phyloP scores from a whole-genome alignment of 2,888 invertebrate genomes.

The Rhamphomyia laevipes region DNA sequence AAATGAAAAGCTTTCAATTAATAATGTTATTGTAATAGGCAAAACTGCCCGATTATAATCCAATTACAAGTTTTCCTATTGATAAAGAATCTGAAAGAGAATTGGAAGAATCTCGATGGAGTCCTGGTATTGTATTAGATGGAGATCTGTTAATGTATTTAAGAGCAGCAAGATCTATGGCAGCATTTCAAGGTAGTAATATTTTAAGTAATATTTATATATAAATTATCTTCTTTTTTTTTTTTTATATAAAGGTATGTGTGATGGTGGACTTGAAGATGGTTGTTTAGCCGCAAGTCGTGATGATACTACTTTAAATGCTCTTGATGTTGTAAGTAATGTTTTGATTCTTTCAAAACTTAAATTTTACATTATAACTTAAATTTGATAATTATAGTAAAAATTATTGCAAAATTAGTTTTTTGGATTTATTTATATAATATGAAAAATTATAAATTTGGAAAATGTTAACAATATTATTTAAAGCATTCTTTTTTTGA shows the following conservation, averaged over 20 bases:
- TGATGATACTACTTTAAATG: conserved; percentile 96
- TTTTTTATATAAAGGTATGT: conserved; percentile 57
- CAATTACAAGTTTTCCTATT: conserved; percentile 40
- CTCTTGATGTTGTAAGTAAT: conserved; percentile 70
- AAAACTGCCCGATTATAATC: conserved; percentile 41
- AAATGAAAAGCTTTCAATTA: conserved; percentile 3
- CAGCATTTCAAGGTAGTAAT: conserved; percentile 68
- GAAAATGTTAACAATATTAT: too few relatives aligned
- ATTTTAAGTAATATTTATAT: conserved; percentile 9
- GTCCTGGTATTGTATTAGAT: conserved; percentile 85
- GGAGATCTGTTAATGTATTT: conserved; percentile 95
- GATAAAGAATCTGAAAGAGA: conserved; percentile 40
- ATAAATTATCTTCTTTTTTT: conserved; percentile 5
- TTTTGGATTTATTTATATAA: too few relatives aligned
- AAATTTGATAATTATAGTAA: too few relatives aligned
- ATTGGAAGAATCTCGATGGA: conserved; percentile 84
- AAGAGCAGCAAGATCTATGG: conserved; percentile 93
- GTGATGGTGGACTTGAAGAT: conserved; percentile 96
- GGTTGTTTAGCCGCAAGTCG: conserved; percentile 93
- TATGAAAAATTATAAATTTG: too few relatives aligned
- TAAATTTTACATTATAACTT: too few relatives aligned
- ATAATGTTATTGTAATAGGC: conserved; percentile 24
- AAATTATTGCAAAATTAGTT: too few relatives aligned
- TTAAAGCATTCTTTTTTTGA: too few relatives aligned
- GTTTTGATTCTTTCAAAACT: too few relatives aligned